Conservation (phyloP, 92 coral and sea anemone genomes). For the Diadumene lineata region DNA sequence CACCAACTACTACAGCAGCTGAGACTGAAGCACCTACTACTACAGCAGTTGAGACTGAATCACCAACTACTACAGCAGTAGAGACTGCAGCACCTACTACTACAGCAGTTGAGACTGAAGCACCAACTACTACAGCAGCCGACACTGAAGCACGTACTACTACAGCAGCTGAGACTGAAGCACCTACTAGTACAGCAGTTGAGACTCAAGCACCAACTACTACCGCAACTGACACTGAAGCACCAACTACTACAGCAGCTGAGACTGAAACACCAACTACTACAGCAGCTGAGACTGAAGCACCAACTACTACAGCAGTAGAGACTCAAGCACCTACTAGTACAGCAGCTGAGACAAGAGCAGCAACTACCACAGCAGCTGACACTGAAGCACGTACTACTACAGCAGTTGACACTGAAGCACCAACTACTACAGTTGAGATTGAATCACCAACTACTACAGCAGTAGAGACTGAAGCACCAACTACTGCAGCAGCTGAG, state of each 20-base stretch:
- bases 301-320: constrained; percentile 11
- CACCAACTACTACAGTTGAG: neutral
- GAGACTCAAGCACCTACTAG: neutral
- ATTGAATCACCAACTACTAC: neutral
- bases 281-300: neutral
- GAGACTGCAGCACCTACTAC: constrained; percentile 18
- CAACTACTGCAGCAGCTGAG: constrained; percentile 2
- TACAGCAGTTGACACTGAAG: neutral
- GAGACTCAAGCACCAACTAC: constrained; percentile 16
- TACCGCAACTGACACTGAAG: neutral
- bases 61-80: constrained; percentile 27
- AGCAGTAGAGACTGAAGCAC: neutral
- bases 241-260: constrained; percentile 1
- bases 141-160: constrained; percentile 3
- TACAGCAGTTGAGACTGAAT: constrained; percentile 1
- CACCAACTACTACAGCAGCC: constrained; percentile 5
- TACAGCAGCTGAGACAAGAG: neutral
- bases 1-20: constrained; percentile 12
- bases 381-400: neutral
- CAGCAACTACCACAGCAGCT: constrained; percentile 3
- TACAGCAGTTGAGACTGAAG: neutral
- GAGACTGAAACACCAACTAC: constrained; percentile 12
- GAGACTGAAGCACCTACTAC: constrained; percentile 1
- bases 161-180: neutral
- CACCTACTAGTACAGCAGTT: neutral